Conservation (phyloP, 2,113 vertebrate species). For the Lampris megalopsis region DNA sequence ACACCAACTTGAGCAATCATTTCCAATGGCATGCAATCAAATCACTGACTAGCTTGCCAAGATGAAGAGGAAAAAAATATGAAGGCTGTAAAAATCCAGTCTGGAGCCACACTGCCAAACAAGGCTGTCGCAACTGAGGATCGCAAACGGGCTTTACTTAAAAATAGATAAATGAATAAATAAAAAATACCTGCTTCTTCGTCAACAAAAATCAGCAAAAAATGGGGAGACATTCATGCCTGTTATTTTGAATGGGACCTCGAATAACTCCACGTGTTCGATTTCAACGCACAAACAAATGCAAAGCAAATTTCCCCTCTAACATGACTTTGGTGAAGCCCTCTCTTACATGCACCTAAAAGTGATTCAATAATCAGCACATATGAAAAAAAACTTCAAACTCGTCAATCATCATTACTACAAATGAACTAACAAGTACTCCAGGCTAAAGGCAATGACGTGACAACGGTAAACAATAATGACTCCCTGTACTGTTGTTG, state of each 20-base stretch:
- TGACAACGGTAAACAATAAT: background rate
- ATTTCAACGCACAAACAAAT: too few species aligned
- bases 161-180: too few species aligned
- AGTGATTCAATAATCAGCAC: background rate
- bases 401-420: background rate
- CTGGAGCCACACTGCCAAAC: slow-evolving; percentile 38
- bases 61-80: slow-evolving; percentile 41
- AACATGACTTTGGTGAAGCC: too few species aligned
- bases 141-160: too few species aligned
- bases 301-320: too few species aligned
- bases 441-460: background rate
- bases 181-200: background rate
- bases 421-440: slow-evolving; percentile 13
- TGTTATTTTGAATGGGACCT: slow-evolving; percentile 14
- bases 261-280: too few species aligned
- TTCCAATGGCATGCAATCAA: slow-evolving; percentile 61
- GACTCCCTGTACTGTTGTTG: slow-evolving; percentile 5
- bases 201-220: slow-evolving; percentile 5
- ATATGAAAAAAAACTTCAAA: background rate
- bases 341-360: slow-evolving; percentile 6
- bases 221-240: slow-evolving; percentile 23
- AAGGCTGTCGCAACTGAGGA: slow-evolving; percentile 31
- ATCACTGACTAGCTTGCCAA: slow-evolving; percentile 56
- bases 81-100: slow-evolving; percentile 37
- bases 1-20: slow-evolving; percentile 67